These are phyloP conservation scores for Lepeophtheirus nordmannii DNA, from an alignment of 2,888 invertebrate species.

Conservation along the genomic window DNA sequence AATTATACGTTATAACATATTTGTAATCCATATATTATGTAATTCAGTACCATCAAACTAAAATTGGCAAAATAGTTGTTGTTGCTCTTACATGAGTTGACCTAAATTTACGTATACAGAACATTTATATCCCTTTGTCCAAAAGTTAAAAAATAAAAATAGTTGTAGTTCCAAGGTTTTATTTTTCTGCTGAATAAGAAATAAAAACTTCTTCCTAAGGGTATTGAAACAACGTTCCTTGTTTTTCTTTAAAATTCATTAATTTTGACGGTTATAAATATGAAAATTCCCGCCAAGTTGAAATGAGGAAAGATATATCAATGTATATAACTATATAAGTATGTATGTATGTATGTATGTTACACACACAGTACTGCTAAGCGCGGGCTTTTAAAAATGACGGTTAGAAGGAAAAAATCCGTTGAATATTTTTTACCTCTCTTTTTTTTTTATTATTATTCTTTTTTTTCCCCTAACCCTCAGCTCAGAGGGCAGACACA, in stretches of 20 bases:
- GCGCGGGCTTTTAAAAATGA: slow-evolving; percentile 18
- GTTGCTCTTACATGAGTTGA: slow-evolving; percentile 1
- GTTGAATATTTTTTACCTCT: neutral
- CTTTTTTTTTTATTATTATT: no score
- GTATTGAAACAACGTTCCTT: no score
- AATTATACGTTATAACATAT: slow-evolving; percentile 9
- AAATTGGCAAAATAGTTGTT: no score
- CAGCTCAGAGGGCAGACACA: no score
- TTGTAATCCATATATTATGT: neutral
- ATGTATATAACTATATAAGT: neutral
- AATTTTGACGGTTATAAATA: neutral
- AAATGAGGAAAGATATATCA: slow-evolving; percentile 4
- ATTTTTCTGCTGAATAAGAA: no score
- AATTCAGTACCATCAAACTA: no score
- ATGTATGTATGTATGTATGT: no score
- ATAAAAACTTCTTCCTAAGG: no score
- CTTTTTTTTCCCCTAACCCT: no score
- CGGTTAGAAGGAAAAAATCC: slow-evolving; percentile 7
- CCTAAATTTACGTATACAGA: neutral
- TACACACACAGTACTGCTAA: no score
- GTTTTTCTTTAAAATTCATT: neutral
- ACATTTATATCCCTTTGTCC: neutral
- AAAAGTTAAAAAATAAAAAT: no score
- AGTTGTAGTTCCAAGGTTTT: no score
- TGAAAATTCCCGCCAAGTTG: neutral